Evolutionary conservation across 2,888 invertebrate species (phyloP), one percentile per base, ranked within the genome.

Genomic region (Eilema depressum): DNA sequence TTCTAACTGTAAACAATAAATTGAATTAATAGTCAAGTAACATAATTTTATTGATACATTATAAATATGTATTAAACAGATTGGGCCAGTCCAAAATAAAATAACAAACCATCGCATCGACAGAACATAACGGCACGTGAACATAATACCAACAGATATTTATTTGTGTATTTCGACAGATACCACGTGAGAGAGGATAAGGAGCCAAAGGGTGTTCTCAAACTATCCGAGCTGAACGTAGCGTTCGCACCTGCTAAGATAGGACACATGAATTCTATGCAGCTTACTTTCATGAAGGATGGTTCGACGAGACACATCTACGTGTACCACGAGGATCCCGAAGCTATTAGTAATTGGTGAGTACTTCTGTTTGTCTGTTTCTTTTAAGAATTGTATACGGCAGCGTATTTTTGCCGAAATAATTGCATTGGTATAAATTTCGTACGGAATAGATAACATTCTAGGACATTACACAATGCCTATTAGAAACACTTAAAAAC

Each of bases 261-360:
- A 68, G 97, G 96, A 23, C 96, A 97, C 89, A 96, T 96, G 86
- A 98, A 98, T 89, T 98, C 98, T 14, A 96, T 98, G 91, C 98
- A 98, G 93, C 92, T 99, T 57, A 98, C 98, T 0, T 98, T 97
- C 86, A 96, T 98, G 89, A 98, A 98, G 87, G 98, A 98, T 75
- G 98, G 98, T 0, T 96, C 97, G 4, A 98, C 98, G 1, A 93
- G 98, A 76, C 98, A 98, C 86, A 97, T 99, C 81, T 99, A 97
- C 89, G 97, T 98, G 0, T 98, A 98, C 88, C 98, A 98, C 80
- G 98, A 98, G 80, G 98, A 98, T 81, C 96, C 98, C 1, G 98
- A 98, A 94, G 97, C 97, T 65, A 97, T 98, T 74, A 97, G 97
- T 59, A 97, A 97, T 89, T 98, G 98, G 98, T 96, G 92, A 89